Conservation (phyloP, 2,113 vertebrate genomes). For the Caretta caretta region DNA sequence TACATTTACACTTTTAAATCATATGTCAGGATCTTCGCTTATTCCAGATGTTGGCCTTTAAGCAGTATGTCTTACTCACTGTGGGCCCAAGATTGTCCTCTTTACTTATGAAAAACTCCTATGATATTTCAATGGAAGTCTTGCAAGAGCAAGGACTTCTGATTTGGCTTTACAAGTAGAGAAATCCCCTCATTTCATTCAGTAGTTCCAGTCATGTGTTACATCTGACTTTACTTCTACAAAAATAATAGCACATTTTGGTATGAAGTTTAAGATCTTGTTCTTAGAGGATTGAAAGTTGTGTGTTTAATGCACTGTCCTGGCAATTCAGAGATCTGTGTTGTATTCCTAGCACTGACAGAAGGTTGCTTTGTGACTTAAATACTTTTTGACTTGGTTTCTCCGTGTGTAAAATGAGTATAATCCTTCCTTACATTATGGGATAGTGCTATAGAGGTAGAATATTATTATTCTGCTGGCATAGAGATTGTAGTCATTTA, state of each 20-base stretch:
- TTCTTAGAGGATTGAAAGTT: not conserved
- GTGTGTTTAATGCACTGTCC: not conserved
- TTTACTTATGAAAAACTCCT: slow-evolving; percentile 1
- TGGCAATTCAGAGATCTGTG: not conserved
- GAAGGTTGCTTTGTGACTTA: not conserved
- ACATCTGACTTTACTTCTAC: not conserved
- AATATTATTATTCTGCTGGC: not conserved
- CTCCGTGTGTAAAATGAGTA: slow-evolving; percentile 39
- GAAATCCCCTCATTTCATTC: not conserved
- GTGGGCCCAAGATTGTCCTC: slow-evolving; percentile 6
- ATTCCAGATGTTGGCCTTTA: slow-evolving; percentile 20
- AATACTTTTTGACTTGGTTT: slow-evolving; percentile 54
- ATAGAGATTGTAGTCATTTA: not conserved
- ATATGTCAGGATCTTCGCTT: slow-evolving; percentile 8
- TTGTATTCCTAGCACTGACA: not conserved
- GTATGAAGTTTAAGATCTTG: not conserved
- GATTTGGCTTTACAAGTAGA: slow-evolving; percentile 41
- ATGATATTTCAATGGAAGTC: slow-evolving; percentile 53
- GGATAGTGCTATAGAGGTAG: not conserved
- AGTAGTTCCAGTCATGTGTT: slow-evolving; percentile 30
- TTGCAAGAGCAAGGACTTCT: slow-evolving; percentile 60
- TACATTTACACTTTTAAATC: slow-evolving; percentile 49
- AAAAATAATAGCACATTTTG: not conserved
- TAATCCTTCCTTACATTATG: not conserved
- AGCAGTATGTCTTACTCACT: slow-evolving; percentile 47